phyloP scores from a whole-genome alignment of 2,113 vertebrate genomes.

The Polypterus senegalus region DNA sequence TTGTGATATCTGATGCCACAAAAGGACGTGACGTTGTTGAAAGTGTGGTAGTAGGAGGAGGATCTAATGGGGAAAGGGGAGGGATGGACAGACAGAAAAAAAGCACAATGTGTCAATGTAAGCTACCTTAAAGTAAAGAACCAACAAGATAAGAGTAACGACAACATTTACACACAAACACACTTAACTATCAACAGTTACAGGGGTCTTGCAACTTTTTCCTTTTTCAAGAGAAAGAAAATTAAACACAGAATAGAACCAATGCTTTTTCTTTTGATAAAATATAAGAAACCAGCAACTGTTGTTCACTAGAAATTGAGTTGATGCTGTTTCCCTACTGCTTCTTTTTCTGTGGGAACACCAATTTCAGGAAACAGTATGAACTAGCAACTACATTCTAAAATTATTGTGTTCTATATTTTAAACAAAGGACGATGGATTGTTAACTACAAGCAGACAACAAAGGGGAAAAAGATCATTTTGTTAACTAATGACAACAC shows the following conservation, averaged over 20 bases:
- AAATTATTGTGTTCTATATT: no score
- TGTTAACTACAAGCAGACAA: no score
- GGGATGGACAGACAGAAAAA: constrained; percentile 72
- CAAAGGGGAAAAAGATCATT: no score
- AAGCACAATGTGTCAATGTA: constrained; percentile 86
- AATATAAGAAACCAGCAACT: neutral
- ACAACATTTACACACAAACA: constrained; percentile 32
- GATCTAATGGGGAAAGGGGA: constrained; percentile 83
- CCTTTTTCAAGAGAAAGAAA: no score
- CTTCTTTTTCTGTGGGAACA: neutral
- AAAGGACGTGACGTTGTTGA: constrained; percentile 65
- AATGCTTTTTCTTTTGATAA: no score
- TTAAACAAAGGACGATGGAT: no score
- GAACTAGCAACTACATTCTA: neutral
- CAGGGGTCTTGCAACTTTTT: constrained; percentile 6
- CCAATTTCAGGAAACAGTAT: neutral
- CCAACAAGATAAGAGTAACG: constrained; percentile 60
- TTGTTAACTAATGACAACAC: no score
- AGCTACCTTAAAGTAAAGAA: constrained; percentile 63
- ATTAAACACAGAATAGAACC: no score
- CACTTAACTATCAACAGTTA: constrained; percentile 17
- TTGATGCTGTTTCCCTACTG: no score
- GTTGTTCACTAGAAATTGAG: neutral
- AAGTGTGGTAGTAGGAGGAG: constrained; percentile 72
- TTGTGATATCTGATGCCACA: constrained; percentile 51